A percentile compares a stretch with the other conserved stretches of the same genome.
phyloP scores from a whole-genome alignment of 2,888 invertebrate genomes.

The Zygaena filipendulae region DNA sequence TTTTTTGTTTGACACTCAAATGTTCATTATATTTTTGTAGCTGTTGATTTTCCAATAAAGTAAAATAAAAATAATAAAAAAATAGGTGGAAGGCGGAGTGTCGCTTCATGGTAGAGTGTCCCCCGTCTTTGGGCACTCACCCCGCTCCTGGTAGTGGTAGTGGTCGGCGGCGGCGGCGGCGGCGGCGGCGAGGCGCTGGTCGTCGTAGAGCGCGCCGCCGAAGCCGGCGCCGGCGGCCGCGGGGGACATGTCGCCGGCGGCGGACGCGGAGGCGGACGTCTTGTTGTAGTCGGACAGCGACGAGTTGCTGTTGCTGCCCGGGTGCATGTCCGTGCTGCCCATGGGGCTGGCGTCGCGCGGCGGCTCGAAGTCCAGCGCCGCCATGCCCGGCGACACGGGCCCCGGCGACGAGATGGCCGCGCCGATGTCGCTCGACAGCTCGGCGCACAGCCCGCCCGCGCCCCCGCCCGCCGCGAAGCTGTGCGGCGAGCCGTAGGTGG shows the following conservation, averaged over 20 bases:
- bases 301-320: constrained; percentile 34
- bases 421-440: constrained; percentile 81
- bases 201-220: constrained; percentile 33
- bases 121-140: too few relatives aligned
- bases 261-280: constrained; percentile 22
- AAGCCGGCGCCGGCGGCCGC: constrained; percentile 18
- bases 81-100: too few relatives aligned
- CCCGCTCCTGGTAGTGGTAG: constrained; percentile 46
- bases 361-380: constrained; percentile 80
- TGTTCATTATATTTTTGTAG: too few relatives aligned
- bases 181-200: constrained; percentile 21
- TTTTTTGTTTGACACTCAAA: too few relatives aligned
- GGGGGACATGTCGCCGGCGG: constrained; percentile 17
- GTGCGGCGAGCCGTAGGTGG: constrained; percentile 27
- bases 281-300: constrained; percentile 49
- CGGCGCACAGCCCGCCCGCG: constrained; percentile 67
- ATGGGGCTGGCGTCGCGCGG: constrained; percentile 39
- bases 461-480: constrained; percentile 23
- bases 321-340: constrained; percentile 33
- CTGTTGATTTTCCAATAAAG: too few relatives aligned
- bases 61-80: too few relatives aligned
- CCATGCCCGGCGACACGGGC: constrained; percentile 74
- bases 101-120: too few relatives aligned
- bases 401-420: constrained; percentile 81
- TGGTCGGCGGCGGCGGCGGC: constrained; percentile 27